Conservation (phyloP, 2,113 vertebrate species). For the Microcebus jonahi region DNA sequence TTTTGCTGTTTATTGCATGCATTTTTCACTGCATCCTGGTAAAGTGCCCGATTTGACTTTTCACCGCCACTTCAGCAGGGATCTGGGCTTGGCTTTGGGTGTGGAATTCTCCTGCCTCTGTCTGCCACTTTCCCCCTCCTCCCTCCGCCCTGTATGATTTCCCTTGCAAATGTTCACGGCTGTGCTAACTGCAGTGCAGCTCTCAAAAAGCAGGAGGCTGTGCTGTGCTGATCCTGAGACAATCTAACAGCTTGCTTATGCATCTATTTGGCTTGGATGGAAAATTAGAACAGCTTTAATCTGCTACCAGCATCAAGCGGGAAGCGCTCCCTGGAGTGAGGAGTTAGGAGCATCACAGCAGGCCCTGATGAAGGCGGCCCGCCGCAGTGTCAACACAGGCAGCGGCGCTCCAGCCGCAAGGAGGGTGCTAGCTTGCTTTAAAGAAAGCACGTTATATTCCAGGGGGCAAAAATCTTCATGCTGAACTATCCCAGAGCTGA, state of each 20-base stretch:
- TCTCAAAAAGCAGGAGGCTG: slow-evolving; percentile 56
- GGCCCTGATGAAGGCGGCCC: slow-evolving; percentile 79
- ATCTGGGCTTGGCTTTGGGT: background rate
- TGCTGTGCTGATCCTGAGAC: slow-evolving; percentile 60
- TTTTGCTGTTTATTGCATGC: rapidly evolving
- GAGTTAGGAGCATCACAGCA: slow-evolving; percentile 54
- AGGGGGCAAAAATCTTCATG: background rate
- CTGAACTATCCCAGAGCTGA: background rate
- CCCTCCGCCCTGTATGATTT: slow-evolving; percentile 58
- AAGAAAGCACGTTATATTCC: background rate
- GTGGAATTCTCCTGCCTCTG: slow-evolving; percentile 25
- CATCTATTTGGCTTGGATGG: slow-evolving; percentile 87
- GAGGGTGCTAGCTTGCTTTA: slow-evolving; percentile 47
- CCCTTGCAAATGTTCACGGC: slow-evolving; percentile 80
- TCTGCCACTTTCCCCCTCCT: slow-evolving; percentile 3
- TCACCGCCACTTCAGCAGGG: background rate
- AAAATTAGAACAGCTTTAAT: slow-evolving; percentile 89
- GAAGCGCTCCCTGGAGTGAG: slow-evolving; percentile 85
- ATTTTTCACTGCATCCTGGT: rapidly evolving
- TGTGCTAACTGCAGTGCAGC: slow-evolving; percentile 54
- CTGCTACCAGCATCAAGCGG: slow-evolving; percentile 84
- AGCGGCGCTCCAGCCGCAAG: slow-evolving; percentile 4
- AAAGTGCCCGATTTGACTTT: background rate
- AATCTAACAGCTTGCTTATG: slow-evolving; percentile 89
- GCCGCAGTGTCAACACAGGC: slow-evolving; percentile 41